Evolutionary conservation across 2,113 vertebrate species (phyloP).

Genomic region (chimpanzee (Pan troglodytes)): DNA sequence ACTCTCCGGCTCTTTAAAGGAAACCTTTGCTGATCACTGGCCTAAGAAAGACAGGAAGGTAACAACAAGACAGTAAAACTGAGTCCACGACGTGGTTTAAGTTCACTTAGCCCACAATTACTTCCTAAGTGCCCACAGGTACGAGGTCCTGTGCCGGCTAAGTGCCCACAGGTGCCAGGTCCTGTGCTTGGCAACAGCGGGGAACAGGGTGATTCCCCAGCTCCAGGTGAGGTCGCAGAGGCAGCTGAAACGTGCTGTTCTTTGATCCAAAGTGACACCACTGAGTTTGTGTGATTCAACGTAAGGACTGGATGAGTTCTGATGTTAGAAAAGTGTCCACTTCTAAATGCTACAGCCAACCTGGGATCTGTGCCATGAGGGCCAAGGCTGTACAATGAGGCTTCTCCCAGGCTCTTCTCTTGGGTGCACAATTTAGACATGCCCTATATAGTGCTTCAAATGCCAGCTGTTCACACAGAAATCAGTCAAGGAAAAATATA

Average conservation of each 20-base stretch:
- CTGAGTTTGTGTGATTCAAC: not conserved
- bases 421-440: not conserved
- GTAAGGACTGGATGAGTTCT: not conserved
- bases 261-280: not conserved
- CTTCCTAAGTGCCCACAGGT: not conserved
- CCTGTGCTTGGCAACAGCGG: rapidly evolving
- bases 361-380: rapidly evolving
- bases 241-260: not conserved
- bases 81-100: not conserved
- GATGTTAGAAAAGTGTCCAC: rapidly evolving
- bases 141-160: no score
- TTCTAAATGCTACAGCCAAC: not conserved
- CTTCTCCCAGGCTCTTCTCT: no score
- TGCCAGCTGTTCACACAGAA: not conserved
- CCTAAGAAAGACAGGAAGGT: not conserved
- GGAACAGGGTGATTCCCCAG: not conserved
- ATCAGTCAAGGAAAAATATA: rapidly evolving
- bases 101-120: not conserved
- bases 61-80: not conserved
- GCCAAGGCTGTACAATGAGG: rapidly evolving
- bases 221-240: not conserved
- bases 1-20: not conserved
- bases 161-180: not conserved
- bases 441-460: rapidly evolving
- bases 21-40: not conserved